These are phyloP conservation scores for Parauchenoglanis ngamensis DNA, from an alignment of 2,797 vertebrate species.

Conservation along the genomic window DNA sequence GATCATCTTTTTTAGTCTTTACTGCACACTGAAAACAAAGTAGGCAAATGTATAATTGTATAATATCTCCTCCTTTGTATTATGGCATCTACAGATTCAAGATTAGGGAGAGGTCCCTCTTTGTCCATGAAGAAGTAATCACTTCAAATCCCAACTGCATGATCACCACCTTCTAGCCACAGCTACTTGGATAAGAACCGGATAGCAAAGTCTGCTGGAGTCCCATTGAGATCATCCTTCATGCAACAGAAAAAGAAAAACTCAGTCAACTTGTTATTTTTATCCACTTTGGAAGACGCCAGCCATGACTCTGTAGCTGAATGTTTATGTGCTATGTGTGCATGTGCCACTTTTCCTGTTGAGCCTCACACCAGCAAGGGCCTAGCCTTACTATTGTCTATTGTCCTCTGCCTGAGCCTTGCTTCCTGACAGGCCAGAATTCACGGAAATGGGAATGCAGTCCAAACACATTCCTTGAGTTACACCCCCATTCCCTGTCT, in stretches of 20 bases:
- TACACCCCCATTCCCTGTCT: slow-evolving; percentile 59
- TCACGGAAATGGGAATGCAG: slow-evolving; percentile 79
- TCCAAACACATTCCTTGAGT: slow-evolving; percentile 77
- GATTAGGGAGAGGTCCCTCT: slow-evolving; percentile 32
- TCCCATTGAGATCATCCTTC: not conserved
- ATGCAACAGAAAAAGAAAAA: slow-evolving; percentile 16
- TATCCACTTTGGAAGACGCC: slow-evolving; percentile 34
- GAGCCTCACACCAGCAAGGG: slow-evolving; percentile 66
- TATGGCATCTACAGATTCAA: slow-evolving; percentile 60
- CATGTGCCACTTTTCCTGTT: slow-evolving; percentile 70
- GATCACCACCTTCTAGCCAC: slow-evolving; percentile 2
- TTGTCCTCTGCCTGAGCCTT: slow-evolving; percentile 73
- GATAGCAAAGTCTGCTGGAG: slow-evolving; percentile 10
- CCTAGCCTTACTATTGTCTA: slow-evolving; percentile 74
- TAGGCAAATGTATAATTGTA: slow-evolving; percentile 53
- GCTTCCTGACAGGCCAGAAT: slow-evolving; percentile 79
- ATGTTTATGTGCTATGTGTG: slow-evolving; percentile 46
- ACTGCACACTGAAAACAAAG: slow-evolving; percentile 50
- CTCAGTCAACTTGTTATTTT: slow-evolving; percentile 32
- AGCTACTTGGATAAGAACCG: not conserved
- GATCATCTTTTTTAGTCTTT: slow-evolving; percentile 43
- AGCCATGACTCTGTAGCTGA: slow-evolving; percentile 8
- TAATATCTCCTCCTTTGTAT: slow-evolving; percentile 52
- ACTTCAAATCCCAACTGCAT: slow-evolving; percentile 15
- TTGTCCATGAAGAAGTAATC: not conserved